Evolutionary conservation across 2,888 invertebrate genomes (phyloP).

Genomic region (Eueremaeus valkanovi): DNA sequence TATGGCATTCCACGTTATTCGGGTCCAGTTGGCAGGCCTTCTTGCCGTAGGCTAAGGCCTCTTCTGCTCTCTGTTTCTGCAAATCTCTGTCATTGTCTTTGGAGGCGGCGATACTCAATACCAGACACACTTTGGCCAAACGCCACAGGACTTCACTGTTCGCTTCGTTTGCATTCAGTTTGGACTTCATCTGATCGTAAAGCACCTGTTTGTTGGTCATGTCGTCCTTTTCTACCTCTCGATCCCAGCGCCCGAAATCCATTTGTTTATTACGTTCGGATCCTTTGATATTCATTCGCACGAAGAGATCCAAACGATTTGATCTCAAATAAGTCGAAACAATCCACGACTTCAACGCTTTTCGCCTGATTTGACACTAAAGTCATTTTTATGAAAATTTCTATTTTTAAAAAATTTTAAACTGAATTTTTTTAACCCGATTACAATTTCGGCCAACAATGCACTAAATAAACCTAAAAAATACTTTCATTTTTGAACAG

Average conservation of each 20-base stretch:
- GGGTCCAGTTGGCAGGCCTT: not conserved
- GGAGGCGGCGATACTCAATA: not conserved
- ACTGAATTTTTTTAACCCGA: too few relatives aligned
- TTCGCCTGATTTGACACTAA: too few relatives aligned
- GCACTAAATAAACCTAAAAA: too few relatives aligned
- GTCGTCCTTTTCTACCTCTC: not conserved
- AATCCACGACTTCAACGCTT: too few relatives aligned
- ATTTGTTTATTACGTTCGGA: too few relatives aligned
- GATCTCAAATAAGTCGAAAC: too few relatives aligned
- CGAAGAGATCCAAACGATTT: too few relatives aligned
- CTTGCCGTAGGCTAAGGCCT: not conserved
- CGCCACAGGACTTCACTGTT: conserved; percentile 18
- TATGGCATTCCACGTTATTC: not conserved
- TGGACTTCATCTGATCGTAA: not conserved
- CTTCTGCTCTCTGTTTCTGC: not conserved
- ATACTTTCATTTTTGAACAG: too few relatives aligned
- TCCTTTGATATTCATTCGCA: too few relatives aligned
- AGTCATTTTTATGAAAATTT: too few relatives aligned
- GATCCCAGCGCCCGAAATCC: not conserved
- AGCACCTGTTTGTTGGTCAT: not conserved
- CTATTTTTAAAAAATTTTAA: too few relatives aligned
- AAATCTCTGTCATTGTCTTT: not conserved
- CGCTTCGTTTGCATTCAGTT: not conserved
- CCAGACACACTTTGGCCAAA: not conserved
- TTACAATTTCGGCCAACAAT: too few relatives aligned